Percentiles rank a stretch among this genome's conserved stretches.
These are phyloP conservation scores for Glareola pratincola DNA, from an alignment of 2,113 vertebrate species.

Conservation along the genomic window DNA sequence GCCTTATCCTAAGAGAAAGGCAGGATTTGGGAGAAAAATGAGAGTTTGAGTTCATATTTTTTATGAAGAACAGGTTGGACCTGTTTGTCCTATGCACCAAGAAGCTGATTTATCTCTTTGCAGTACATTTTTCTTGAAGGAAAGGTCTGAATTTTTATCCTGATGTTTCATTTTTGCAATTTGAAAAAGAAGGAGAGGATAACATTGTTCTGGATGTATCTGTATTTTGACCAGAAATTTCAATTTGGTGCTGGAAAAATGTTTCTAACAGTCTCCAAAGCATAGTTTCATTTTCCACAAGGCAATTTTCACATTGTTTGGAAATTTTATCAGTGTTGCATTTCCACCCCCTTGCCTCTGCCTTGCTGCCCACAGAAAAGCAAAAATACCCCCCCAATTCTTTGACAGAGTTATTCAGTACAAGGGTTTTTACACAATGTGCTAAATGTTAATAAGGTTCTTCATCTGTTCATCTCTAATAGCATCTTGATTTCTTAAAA, in stretches of 20 bases:
- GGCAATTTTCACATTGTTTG: not conserved
- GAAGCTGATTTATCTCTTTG: not conserved
- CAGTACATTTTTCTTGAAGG: not conserved
- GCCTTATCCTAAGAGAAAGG: not conserved
- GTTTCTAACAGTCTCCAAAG: not conserved
- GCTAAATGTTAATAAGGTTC: not conserved
- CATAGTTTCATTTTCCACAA: not conserved
- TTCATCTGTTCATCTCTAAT: not conserved
- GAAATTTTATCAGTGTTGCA: not conserved
- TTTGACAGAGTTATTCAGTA: not conserved
- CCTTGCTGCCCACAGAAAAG: not conserved
- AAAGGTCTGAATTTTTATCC: not conserved
- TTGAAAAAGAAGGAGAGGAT: not conserved
- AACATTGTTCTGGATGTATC: rapidly evolving
- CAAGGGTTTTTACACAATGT: not conserved
- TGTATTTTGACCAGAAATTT: not conserved
- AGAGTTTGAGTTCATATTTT: not conserved
- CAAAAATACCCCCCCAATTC: not conserved
- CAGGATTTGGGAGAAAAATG: not conserved
- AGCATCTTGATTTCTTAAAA: not conserved
- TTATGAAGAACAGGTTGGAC: not conserved
- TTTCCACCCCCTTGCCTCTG: not conserved
- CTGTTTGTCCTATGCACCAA: not conserved
- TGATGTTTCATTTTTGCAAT: not conserved
- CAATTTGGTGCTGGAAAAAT: not conserved